These are phyloP conservation scores for Dendrolimus punctatus DNA, from an alignment of 1,140 invertebrate genomes.

Conservation along the genomic window DNA sequence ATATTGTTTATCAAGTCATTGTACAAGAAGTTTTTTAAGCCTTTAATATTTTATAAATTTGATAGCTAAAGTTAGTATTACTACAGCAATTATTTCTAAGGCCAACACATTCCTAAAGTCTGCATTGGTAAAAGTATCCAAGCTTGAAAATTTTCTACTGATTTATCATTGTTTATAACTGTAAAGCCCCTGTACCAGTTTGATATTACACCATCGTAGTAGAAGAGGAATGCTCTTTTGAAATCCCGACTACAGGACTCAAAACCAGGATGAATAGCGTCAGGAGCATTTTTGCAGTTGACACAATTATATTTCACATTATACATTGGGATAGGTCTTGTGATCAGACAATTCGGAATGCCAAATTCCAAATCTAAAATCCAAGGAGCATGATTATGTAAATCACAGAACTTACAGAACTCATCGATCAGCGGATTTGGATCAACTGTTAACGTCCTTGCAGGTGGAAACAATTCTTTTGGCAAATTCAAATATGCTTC, in stretches of 20 bases:
- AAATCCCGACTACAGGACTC: slow-evolving; percentile 36
- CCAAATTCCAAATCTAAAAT: slow-evolving; percentile 52
- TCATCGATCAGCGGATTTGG: slow-evolving; percentile 52
- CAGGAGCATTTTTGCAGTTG: slow-evolving; percentile 36
- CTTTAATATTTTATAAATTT: no score
- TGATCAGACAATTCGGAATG: slow-evolving; percentile 26
- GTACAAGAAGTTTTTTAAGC: no score
- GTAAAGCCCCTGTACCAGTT: slow-evolving; percentile 44
- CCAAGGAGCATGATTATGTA: slow-evolving; percentile 31
- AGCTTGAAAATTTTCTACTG: slow-evolving; percentile 41
- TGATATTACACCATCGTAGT: slow-evolving; percentile 41
- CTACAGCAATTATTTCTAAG: slow-evolving; percentile 13
- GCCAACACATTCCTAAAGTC: slow-evolving; percentile 49
- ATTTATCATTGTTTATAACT: slow-evolving; percentile 30
- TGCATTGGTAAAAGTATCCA: slow-evolving; percentile 42
- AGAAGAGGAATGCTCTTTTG: slow-evolving; percentile 29
- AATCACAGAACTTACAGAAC: slow-evolving; percentile 37
- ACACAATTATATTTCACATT: slow-evolving; percentile 42
- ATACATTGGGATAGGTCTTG: slow-evolving; percentile 34
- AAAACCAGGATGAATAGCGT: slow-evolving; percentile 42
- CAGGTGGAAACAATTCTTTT: slow-evolving; percentile 35
- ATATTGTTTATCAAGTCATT: no score
- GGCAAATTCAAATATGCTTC: slow-evolving; percentile 38
- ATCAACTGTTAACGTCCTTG: slow-evolving; percentile 30
- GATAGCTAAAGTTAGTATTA: not conserved